These are phyloP conservation scores for Pristionchus fissidentatus DNA, from an alignment of 2,888 invertebrate species.

Conservation along the genomic window DNA sequence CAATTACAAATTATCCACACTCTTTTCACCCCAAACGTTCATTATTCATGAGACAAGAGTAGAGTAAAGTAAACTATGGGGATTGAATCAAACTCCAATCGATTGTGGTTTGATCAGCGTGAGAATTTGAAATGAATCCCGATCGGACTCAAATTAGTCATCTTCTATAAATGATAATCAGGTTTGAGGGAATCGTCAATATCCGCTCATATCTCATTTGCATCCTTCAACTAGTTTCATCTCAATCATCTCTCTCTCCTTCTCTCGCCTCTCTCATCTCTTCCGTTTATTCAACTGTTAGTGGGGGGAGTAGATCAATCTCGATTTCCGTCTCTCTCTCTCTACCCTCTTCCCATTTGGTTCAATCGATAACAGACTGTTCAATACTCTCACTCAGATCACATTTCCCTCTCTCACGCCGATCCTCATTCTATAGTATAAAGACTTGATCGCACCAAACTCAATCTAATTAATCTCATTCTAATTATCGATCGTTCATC, in stretches of 20 bases:
- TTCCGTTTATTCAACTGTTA: conserved; percentile 12
- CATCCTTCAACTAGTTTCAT: conserved; percentile 9
- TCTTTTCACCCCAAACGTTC: too few relatives aligned
- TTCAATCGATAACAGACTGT: neutral
- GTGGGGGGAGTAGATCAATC: conserved; percentile 7
- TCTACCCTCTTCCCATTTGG: neutral
- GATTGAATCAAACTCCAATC: too few relatives aligned
- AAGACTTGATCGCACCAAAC: too few relatives aligned
- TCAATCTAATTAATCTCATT: too few relatives aligned
- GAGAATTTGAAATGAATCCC: too few relatives aligned
- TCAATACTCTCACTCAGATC: neutral
- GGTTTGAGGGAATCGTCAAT: neutral
- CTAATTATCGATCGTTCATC: too few relatives aligned
- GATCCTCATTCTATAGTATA: too few relatives aligned
- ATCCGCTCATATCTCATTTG: neutral
- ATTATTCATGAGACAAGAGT: neutral
- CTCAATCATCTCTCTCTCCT: neutral
- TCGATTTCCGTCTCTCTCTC: neutral
- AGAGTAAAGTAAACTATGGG: neutral
- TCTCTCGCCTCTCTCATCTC: neutral
- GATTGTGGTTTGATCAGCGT: too few relatives aligned
- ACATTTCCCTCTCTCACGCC: neutral
- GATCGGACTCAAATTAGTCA: neutral
- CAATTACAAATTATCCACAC: too few relatives aligned
- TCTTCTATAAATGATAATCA: neutral